Conservation (phyloP, 2,113 vertebrate genomes). For the Dasyprocta punctata region DNA sequence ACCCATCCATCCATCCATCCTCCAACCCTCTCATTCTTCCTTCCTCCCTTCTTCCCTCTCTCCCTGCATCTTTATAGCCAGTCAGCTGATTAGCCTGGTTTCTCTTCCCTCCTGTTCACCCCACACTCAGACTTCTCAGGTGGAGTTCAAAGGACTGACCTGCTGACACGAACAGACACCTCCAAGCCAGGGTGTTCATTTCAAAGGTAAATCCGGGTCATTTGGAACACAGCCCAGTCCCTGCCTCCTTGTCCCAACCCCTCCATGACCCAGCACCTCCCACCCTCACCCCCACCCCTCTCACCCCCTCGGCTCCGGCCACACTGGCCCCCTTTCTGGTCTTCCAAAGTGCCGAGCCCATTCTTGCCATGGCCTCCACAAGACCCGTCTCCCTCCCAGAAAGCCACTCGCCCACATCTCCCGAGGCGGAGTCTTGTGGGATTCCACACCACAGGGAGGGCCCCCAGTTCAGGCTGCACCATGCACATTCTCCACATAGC, state of each 20-base stretch:
- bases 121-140: background rate
- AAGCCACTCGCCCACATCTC: background rate
- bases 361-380: background rate
- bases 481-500: background rate
- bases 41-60: background rate
- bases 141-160: fast-evolving
- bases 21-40: background rate
- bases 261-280: background rate
- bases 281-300: background rate
- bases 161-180: background rate
- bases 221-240: background rate
- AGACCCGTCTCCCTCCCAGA: background rate
- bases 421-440: background rate
- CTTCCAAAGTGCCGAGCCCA: background rate
- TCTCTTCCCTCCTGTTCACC: background rate
- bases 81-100: background rate
- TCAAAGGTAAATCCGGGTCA: background rate
- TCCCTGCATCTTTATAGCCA: background rate
- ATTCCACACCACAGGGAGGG: background rate
- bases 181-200: fast-evolving
- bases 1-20: background rate
- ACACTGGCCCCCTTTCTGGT: background rate
- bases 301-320: background rate
- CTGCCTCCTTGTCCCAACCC: background rate
- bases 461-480: background rate